These are phyloP conservation scores for Synergus laeviventris DNA, from an alignment of 2,888 invertebrate genomes.

Conservation along the genomic window DNA sequence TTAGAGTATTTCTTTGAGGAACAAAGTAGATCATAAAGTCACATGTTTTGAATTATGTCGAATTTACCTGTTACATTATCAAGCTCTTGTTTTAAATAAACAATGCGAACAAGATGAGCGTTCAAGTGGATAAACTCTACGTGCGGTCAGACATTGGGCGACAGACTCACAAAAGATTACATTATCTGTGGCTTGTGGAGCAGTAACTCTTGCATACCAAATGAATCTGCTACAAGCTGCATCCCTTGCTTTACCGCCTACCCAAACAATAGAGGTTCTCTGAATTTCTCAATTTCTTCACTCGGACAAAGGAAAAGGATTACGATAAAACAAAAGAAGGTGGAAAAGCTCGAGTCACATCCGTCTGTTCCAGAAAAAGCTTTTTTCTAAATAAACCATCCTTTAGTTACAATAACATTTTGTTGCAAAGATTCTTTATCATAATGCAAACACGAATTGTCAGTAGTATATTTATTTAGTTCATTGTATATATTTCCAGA, in stretches of 20 bases:
- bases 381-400: constrained; percentile 22
- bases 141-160: constrained; percentile 44
- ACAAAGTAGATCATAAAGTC: too few species aligned
- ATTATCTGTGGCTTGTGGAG: constrained; percentile 39
- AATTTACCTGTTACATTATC: background rate
- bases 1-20: too few species aligned
- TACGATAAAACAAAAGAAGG: constrained; percentile 32
- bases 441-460: too few species aligned
- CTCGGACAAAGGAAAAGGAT: constrained; percentile 31
- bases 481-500: too few species aligned
- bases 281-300: constrained; percentile 32
- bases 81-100: background rate
- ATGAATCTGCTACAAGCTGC: constrained; percentile 36
- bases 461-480: too few species aligned
- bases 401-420: constrained; percentile 18
- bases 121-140: constrained; percentile 48
- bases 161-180: constrained; percentile 46
- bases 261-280: constrained; percentile 5
- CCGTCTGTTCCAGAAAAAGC: constrained; percentile 15
- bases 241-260: background rate
- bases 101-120: constrained; percentile 37
- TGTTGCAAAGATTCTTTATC: too few species aligned
- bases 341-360: constrained; percentile 18
- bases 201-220: constrained; percentile 47
- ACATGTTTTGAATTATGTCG: background rate